Percentiles rank a stretch among this genome's conserved stretches.
Conservation (phyloP, 1,140 invertebrate genomes). For the Drosophila neocordata region DNA sequence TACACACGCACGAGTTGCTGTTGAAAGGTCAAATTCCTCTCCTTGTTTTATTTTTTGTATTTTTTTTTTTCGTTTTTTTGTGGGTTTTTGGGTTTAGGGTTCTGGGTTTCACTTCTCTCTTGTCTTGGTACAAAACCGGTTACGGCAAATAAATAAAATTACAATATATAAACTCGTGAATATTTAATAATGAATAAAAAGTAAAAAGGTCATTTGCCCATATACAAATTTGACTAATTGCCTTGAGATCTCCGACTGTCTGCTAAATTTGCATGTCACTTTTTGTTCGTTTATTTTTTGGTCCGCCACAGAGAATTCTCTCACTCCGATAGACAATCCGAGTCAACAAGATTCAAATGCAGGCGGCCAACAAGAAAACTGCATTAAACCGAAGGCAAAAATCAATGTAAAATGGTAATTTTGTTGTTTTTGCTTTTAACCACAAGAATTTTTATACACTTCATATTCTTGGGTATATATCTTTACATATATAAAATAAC, state of each 20-base stretch:
- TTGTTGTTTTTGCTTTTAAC: not conserved
- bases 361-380: slow-evolving; percentile 18
- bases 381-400: slow-evolving; percentile 15
- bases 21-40: slow-evolving; percentile 12
- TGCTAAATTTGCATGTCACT: slow-evolving; percentile 17
- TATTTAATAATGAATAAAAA: slow-evolving; percentile 12
- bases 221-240: slow-evolving; percentile 22
- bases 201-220: slow-evolving; percentile 13
- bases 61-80: not conserved
- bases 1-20: slow-evolving; percentile 13
- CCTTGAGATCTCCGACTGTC: slow-evolving; percentile 6
- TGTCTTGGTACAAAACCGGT: slow-evolving; percentile 5
- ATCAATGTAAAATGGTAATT: slow-evolving; percentile 22
- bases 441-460: not conserved
- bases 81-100: not conserved
- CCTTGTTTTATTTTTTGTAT: not conserved
- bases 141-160: slow-evolving; percentile 18
- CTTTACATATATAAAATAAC: no score
- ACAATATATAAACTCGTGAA: slow-evolving; percentile 14
- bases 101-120: not conserved
- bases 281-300: not conserved
- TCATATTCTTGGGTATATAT: not conserved
- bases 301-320: not conserved
- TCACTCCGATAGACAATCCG: not conserved
- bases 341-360: slow-evolving; percentile 9